Percentiles rank a stretch among this genome's conserved stretches.
These are phyloP conservation scores for Melanogrammus aeglefinus DNA, from an alignment of 2,797 vertebrate species.

Conservation along the genomic window DNA sequence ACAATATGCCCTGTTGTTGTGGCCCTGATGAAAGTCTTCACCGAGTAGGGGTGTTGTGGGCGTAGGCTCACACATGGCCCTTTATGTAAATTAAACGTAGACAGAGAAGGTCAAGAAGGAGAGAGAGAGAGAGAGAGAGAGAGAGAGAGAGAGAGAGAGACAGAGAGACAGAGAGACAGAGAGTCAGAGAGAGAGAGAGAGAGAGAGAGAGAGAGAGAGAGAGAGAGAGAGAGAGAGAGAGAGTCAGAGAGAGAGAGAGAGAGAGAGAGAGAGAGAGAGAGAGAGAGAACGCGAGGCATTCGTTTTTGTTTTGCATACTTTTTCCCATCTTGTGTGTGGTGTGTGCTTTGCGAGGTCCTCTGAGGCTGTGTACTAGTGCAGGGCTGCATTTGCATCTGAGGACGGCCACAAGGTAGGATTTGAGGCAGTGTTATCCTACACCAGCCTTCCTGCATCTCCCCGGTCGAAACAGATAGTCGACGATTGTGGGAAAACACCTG, in stretches of 20 bases:
- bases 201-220: no score
- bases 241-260: no score
- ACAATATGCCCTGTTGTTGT: constrained; percentile 65
- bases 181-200: no score
- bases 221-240: no score
- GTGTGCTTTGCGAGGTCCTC: no score
- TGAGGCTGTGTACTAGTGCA: no score
- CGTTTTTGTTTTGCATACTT: constrained; percentile 41
- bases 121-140: no score
- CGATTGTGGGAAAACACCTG: constrained; percentile 52
- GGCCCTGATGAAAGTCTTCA: constrained; percentile 52
- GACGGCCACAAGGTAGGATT: no score
- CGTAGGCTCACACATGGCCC: constrained; percentile 44
- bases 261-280: no score
- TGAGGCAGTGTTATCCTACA: constrained; percentile 42
- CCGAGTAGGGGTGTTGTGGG: constrained; percentile 59
- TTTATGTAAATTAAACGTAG: constrained; percentile 60
- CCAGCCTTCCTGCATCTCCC: constrained; percentile 22
- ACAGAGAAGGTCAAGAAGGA: constrained; percentile 23
- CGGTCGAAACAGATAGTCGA: constrained; percentile 40
- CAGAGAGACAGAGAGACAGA: no score
- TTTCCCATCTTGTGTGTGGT: constrained; percentile 28
- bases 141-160: no score
- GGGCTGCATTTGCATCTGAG: no score
- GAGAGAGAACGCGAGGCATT: not conserved